A percentile compares a stretch with the other conserved stretches of the same genome.
Evolutionary conservation across 2,113 vertebrate species (phyloP).

Genomic region (Dasyprocta punctata): DNA sequence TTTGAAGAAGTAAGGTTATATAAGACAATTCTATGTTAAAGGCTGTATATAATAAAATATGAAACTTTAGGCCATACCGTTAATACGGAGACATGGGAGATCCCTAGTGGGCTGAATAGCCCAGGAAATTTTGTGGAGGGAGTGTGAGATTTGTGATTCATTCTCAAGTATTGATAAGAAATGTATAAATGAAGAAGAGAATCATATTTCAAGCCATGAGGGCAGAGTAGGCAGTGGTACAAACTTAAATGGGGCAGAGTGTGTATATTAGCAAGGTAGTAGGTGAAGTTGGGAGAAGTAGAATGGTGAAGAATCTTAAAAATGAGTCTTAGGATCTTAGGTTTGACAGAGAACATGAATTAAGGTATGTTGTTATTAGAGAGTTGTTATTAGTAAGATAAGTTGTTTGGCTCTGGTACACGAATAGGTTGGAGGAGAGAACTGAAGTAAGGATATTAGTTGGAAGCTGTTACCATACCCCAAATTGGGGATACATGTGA

Average conservation of each 20-base stretch:
- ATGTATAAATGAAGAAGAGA: background rate
- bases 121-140: background rate
- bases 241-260: background rate
- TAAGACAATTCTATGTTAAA: slow-evolving; percentile 30
- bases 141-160: background rate
- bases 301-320: background rate
- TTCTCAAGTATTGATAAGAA: slow-evolving; percentile 15
- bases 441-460: background rate
- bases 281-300: background rate
- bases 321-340: background rate
- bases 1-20: background rate
- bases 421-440: background rate
- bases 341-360: background rate
- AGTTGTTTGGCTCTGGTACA: background rate
- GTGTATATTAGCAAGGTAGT: background rate
- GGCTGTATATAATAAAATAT: background rate
- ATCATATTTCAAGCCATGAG: background rate
- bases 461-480: background rate
- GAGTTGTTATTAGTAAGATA: background rate
- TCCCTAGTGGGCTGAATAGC: background rate
- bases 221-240: background rate
- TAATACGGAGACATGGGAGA: background rate
- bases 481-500: background rate
- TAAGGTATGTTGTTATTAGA: background rate
- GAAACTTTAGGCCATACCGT: background rate